These are phyloP conservation scores for Ceratina calcarata DNA, from an alignment of 1,140 invertebrate genomes.

Conservation along the genomic window DNA sequence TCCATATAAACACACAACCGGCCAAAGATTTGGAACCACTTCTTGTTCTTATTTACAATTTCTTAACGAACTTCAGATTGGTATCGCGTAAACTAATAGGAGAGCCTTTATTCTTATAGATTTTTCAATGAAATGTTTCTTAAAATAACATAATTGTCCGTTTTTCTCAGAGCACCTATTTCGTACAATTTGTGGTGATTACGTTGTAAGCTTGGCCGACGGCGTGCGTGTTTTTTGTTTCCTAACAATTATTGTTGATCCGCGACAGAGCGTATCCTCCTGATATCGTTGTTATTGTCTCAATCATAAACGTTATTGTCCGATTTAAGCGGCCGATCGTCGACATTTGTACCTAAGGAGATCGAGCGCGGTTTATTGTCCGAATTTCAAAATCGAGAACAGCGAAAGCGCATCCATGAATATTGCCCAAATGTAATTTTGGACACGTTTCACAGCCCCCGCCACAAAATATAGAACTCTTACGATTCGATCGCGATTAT, in stretches of 20 bases:
- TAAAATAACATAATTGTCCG: too few species aligned
- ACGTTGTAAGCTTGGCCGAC: too few species aligned
- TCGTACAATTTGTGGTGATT: too few species aligned
- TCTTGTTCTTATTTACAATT: too few species aligned
- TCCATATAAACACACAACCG: too few species aligned
- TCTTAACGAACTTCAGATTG: too few species aligned
- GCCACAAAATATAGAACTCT: constrained; percentile 20
- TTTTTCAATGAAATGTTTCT: too few species aligned
- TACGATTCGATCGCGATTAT: constrained; percentile 12
- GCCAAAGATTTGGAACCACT: too few species aligned
- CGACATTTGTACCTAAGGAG: constrained; percentile 27
- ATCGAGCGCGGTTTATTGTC: constrained; percentile 34
- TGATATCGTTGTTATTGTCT: not conserved
- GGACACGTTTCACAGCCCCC: not conserved
- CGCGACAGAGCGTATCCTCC: not conserved
- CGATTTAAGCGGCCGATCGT: not conserved
- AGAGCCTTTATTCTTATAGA: too few species aligned
- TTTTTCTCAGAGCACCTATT: too few species aligned
- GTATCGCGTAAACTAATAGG: too few species aligned
- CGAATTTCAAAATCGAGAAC: constrained; percentile 11
- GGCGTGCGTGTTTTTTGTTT: too few species aligned
- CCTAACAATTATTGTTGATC: not conserved
- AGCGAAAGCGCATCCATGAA: not conserved
- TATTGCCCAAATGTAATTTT: constrained; percentile 1
- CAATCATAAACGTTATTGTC: not conserved